Conservation (phyloP, 2,113 vertebrate species). For the Garra rufa region DNA sequence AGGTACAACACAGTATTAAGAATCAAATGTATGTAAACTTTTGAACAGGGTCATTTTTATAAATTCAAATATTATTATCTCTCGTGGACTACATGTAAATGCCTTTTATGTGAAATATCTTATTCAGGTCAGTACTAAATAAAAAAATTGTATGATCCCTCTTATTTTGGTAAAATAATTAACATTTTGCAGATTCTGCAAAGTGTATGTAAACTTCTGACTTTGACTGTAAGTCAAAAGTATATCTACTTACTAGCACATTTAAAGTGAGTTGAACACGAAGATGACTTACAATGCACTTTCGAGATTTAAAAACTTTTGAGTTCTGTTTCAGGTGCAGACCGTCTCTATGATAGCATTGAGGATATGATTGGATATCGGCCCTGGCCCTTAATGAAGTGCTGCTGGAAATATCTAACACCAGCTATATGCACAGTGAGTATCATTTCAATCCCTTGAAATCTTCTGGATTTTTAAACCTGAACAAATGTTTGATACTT, state of each 20-base stretch:
- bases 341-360: slow-evolving; percentile 88
- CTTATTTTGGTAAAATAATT: too few relatives aligned
- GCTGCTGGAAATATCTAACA: slow-evolving; percentile 89
- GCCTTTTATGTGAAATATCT: too few relatives aligned
- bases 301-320: neutral
- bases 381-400: slow-evolving; percentile 87
- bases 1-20: too few relatives aligned
- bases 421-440: slow-evolving; percentile 87
- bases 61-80: too few relatives aligned
- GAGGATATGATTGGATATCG: slow-evolving; percentile 94
- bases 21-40: too few relatives aligned
- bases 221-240: neutral
- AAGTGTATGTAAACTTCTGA: too few relatives aligned
- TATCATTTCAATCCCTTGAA: slow-evolving; percentile 27
- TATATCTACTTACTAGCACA: neutral
- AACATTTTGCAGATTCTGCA: too few relatives aligned
- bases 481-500: neutral
- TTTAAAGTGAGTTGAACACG: neutral
- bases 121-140: too few relatives aligned
- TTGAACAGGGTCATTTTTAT: too few relatives aligned
- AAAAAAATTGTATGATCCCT: too few relatives aligned
- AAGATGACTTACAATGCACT: neutral
- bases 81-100: too few relatives aligned
- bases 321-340: slow-evolving; percentile 73
- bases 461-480: neutral